phyloP scores from a whole-genome alignment of 2,113 vertebrate genomes.

The Lagopus muta region DNA sequence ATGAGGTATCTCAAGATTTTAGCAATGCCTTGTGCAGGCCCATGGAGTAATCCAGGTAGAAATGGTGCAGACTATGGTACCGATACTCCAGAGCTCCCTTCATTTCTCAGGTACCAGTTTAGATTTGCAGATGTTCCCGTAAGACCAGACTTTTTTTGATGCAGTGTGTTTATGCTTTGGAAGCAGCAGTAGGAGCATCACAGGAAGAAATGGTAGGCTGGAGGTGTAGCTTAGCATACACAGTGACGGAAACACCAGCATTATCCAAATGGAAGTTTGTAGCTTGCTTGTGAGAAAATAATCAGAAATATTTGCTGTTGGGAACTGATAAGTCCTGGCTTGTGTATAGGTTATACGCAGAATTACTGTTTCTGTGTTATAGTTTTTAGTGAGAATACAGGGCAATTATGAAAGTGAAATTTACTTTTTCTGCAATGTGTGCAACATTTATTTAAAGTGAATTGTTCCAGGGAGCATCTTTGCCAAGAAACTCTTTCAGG shows the following conservation, averaged over 20 bases:
- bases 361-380: background rate
- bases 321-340: background rate
- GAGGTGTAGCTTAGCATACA: background rate
- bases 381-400: background rate
- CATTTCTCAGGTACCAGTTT: background rate
- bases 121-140: background rate
- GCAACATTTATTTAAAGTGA: conserved; percentile 60
- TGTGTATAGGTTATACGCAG: background rate
- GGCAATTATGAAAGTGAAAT: conserved; percentile 54
- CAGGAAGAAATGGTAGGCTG: background rate
- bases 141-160: background rate
- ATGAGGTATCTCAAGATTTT: background rate
- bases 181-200: background rate
- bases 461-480: conserved; percentile 56
- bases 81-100: background rate
- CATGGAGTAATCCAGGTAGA: background rate
- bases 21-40: background rate
- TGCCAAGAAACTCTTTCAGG: conserved; percentile 65
- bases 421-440: conserved; percentile 51
- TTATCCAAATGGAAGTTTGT: background rate
- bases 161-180: accelerated
- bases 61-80: background rate
- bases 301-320: background rate
- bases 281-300: conserved; percentile 8
- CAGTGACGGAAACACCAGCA: background rate